A percentile compares a stretch with the other conserved stretches of the same genome.
These are phyloP conservation scores for Mayetiola destructor DNA, from an alignment of 2,888 invertebrate genomes.

Conservation along the genomic window DNA sequence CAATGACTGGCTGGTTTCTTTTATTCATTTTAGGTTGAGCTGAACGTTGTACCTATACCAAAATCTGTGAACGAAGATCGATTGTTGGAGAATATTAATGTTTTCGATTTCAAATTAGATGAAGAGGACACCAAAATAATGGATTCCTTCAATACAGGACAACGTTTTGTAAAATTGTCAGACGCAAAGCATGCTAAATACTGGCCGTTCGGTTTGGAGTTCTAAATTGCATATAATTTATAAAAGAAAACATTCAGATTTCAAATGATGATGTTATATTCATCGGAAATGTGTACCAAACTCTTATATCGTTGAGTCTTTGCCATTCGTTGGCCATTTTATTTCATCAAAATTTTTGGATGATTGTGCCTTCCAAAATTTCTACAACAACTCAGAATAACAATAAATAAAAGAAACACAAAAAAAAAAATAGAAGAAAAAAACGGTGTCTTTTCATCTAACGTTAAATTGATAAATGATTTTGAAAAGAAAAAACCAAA, in stretches of 20 bases:
- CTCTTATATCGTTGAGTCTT: neutral
- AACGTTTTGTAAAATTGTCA: constrained; percentile 22
- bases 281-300: neutral
- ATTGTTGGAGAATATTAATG: constrained; percentile 39
- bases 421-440: neutral
- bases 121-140: constrained; percentile 38
- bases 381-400: no score
- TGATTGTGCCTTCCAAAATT: no score
- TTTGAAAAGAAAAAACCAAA: no score
- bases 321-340: no score
- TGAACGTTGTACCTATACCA: constrained; percentile 42
- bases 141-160: constrained; percentile 36
- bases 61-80: constrained; percentile 41
- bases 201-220: constrained; percentile 19
- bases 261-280: no score
- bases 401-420: neutral
- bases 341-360: no score
- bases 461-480: no score
- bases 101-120: constrained; percentile 43
- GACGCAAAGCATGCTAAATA: constrained; percentile 19
- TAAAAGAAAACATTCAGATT: no score
- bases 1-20: neutral
- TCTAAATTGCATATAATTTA: no score
- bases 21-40: constrained; percentile 35
- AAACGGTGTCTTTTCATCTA: no score